Evolutionary conservation across 2,797 vertebrate genomes (phyloP).

Genomic region (Mastacembelus armatus): DNA sequence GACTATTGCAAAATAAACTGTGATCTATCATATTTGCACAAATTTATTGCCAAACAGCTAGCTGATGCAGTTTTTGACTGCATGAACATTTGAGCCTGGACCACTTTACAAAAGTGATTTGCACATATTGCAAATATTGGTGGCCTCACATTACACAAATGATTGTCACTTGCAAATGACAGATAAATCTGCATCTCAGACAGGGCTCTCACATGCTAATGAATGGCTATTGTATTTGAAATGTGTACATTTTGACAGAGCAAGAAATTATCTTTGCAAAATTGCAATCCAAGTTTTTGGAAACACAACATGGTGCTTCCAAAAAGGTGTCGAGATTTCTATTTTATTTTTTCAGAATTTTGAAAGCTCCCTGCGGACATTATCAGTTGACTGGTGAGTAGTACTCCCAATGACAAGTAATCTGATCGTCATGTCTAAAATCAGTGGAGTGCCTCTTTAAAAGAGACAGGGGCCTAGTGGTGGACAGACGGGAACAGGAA

Average conservation of each 20-base stretch:
- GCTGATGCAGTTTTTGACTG: background rate
- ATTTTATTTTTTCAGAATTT: background rate
- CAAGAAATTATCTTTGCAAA: no score
- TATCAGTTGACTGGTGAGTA: background rate
- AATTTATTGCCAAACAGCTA: background rate
- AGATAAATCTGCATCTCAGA: background rate
- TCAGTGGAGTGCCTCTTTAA: constrained; percentile 12
- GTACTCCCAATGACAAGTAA: background rate
- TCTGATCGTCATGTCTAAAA: constrained; percentile 19
- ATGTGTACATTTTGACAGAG: background rate
- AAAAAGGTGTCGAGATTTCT: background rate
- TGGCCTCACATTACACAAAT: background rate
- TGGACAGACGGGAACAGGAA: constrained; percentile 22
- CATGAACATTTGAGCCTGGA: background rate
- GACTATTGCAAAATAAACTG: background rate
- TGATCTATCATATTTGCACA: no score
- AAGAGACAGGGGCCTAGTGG: constrained; percentile 14
- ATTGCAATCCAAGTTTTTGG: no score
- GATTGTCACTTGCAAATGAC: background rate
- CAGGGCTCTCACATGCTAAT: background rate
- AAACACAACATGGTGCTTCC: no score
- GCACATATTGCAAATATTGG: background rate
- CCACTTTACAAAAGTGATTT: no score
- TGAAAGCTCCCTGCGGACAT: background rate
- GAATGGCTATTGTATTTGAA: background rate